These are phyloP conservation scores for Oopsacas minuta DNA, from an alignment of 37 sponge, comb jelly and placozoan genomes.

Conservation along the genomic window DNA sequence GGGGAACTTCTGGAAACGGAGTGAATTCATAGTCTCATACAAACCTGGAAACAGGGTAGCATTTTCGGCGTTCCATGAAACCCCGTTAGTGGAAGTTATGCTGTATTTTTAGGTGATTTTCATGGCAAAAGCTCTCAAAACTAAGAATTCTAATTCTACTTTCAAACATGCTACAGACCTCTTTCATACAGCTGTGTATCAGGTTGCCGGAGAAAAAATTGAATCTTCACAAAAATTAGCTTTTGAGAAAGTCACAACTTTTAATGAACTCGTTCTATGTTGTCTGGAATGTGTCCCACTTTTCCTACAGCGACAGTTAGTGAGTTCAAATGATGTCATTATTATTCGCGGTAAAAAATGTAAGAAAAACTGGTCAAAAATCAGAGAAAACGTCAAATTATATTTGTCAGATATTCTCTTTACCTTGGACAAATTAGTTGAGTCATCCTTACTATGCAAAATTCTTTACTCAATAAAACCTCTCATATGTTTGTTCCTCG, in stretches of 20 bases:
- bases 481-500: neutral
- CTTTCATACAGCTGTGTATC: neutral
- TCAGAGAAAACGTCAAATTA: neutral
- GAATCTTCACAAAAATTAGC: neutral
- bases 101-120: neutral
- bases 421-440: neutral
- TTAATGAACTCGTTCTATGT: neutral
- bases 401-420: neutral
- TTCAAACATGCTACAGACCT: neutral
- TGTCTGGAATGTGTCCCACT: neutral
- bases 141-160: neutral
- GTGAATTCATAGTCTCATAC: no score
- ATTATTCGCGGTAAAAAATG: neutral
- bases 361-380: neutral
- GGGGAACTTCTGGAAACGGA: no score
- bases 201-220: neutral
- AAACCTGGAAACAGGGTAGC: no score
- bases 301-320: neutral
- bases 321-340: neutral
- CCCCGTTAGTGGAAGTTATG: no score
- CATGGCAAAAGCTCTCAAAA: neutral
- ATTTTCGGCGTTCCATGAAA: no score
- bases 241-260: constrained; percentile 7
- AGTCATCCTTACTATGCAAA: neutral
- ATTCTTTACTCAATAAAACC: neutral